phyloP scores from a whole-genome alignment of 2,888 invertebrate genomes.

The Limnephilus rhombicus region DNA sequence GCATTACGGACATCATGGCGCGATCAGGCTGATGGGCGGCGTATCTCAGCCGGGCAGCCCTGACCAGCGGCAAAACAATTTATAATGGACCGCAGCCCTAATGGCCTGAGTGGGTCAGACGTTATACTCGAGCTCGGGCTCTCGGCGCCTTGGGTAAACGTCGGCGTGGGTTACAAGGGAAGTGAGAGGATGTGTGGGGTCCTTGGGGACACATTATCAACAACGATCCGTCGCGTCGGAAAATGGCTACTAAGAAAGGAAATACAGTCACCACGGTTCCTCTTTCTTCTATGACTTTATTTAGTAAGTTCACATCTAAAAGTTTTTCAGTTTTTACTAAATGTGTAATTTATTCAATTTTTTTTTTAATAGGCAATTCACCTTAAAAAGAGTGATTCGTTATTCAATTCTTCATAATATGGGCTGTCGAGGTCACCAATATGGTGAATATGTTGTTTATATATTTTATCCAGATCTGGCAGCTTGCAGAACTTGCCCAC shows the following conservation, averaged over 20 bases:
- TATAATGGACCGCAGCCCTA: constrained; percentile 27
- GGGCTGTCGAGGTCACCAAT: no score
- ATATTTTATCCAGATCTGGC: no score
- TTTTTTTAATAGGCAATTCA: no score
- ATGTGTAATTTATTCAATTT: not conserved
- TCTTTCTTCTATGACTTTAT: not conserved
- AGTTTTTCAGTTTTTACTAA: not conserved
- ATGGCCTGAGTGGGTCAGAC: constrained; percentile 1
- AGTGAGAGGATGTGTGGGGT: not conserved
- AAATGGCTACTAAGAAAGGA: not conserved
- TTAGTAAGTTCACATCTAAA: not conserved
- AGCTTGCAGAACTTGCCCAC: no score
- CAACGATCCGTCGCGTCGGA: not conserved
- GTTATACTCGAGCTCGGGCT: not conserved
- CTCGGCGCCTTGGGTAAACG: not conserved
- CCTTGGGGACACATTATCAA: not conserved
- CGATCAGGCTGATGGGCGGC: constrained; percentile 9
- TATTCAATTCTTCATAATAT: no score
- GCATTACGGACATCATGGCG: constrained; percentile 43
- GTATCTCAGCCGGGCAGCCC: constrained; percentile 31
- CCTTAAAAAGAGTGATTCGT: no score
- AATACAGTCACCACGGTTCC: not conserved
- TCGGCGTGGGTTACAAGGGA: not conserved
- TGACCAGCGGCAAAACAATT: constrained; percentile 16
- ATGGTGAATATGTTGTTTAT: no score